Evolutionary conservation across 2,797 vertebrate species (phyloP), one percentile per base, ranked within the genome.

Genomic region (Chelmon rostratus): DNA sequence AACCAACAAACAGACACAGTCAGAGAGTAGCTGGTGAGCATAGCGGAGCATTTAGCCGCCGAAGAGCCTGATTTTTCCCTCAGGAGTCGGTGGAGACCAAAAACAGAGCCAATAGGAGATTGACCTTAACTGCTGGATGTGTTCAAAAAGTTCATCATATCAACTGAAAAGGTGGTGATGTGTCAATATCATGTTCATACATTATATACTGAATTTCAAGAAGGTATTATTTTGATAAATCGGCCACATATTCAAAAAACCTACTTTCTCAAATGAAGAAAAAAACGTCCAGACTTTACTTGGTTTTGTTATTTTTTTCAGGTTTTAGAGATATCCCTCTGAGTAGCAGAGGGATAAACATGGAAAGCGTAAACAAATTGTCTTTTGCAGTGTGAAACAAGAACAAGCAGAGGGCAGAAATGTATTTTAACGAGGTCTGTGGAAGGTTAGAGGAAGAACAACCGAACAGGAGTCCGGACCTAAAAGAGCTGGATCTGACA

Each of bases 381-480:
- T 50, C 8, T 52, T 65, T 54, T 44, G 23, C 42, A 5, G 16
- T 7, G 8, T 35, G 23, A 31, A 67, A 12, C 8, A 12, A 67
- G n/a, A 82, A 5, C 46, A 58, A 50, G 19, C 40, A 19, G 40
- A 52, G 19, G 11, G 56, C 46, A 59, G 40, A 65, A 38, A 23
- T 6, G 37, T 19, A 49, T 73, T 69, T 62, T 67, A 63, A 21
- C 54, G 33, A 81, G 44, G 62, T 81, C 28, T 54, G 16, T 64
- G 52, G 47, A 81, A 74, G 68, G 78, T 61, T 44, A 64, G 37
- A 58, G 64, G 3, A 33, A n/a, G 67, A 75, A 46, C 25, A 11
- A 50, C 2, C 5, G 35, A 74, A 81, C 68, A 78, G 68, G 66
- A 53, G 57, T 49, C 33, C 18, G 11, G 13, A 64, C 7, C 25